Conservation (phyloP, 2,888 invertebrate genomes). For the Acleris emargana region DNA sequence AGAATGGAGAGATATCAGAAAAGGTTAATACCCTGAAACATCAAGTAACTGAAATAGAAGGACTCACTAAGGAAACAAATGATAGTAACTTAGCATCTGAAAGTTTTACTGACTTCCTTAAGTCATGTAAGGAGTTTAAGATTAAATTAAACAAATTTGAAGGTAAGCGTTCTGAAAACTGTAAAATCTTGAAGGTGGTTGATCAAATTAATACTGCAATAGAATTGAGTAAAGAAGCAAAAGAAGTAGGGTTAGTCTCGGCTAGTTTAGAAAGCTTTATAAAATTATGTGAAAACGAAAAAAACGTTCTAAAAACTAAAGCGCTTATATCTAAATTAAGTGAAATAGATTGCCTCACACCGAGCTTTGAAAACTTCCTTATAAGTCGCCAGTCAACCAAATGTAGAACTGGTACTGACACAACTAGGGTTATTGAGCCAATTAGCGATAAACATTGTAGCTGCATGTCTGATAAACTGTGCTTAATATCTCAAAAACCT, state of each 20-base stretch:
- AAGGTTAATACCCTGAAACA: constrained; percentile 44
- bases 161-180: constrained; percentile 27
- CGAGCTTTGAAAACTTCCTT: constrained; percentile 1
- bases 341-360: background rate
- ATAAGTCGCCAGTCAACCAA: background rate
- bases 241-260: constrained; percentile 46
- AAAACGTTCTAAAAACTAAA: constrained; percentile 37
- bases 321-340: background rate
- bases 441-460: too few relatives aligned
- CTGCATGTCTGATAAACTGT: too few relatives aligned
- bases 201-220: constrained; percentile 48
- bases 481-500: too few relatives aligned
- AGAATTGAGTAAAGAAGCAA: constrained; percentile 46
- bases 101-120: constrained; percentile 48
- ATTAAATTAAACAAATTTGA: constrained; percentile 43
- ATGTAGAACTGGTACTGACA: background rate
- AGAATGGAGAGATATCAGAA: background rate
- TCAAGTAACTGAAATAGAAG: constrained; percentile 42
- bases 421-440: too few relatives aligned
- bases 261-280: constrained; percentile 51
- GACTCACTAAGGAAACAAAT: constrained; percentile 41
- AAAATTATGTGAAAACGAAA: constrained; percentile 51
- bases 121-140: constrained; percentile 48
- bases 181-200: constrained; percentile 35
- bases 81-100: constrained; percentile 39